Base-by-base conservation (phyloP, 2,797 vertebrate species). In the Erithacus rubecula region DNA sequence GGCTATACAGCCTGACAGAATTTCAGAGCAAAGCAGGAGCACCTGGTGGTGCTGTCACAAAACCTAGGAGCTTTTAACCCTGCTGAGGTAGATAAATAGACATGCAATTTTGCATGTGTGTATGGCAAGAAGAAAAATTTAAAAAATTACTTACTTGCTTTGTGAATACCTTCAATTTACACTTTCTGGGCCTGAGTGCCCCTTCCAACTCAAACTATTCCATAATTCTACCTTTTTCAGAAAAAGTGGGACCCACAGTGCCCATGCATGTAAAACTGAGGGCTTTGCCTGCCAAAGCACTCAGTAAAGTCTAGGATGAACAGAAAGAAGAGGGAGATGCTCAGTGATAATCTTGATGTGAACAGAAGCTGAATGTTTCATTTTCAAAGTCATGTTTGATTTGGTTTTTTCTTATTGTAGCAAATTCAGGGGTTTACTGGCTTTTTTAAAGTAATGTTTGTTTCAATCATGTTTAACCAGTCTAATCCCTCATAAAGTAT, bases 21-120 rank as follows among this genome's bases (percentile, higher is more conserved):
- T 44, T 97, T 56, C 19, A 60, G 20, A 80, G 80, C 37, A 96
- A 75, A 80, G 71, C 95, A n/a, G 97, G 96, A 94, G 94, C 79
- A 12, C 95, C 96, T 9, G 94, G 95, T 81, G 97, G 95, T 27
- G 27, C 59, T 41, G 64, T 49, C 10, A 64, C 67, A 94, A 52
- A 96, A 96, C 21, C 83, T 96, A 32, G 83, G 96, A 79, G 88
- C 15, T 72, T 27, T 34, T 43, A 44, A 37, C 4, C 12, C 11
- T 26, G 11, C 13, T 29, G 29, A 75, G 11, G 37, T 1, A 60
- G 44, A 32, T 7, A n/a, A 53, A 68, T 13, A 85, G 27, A 34
- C 15, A 11, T n/a, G 10, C 5, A n/a, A 22, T 56, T 82, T 71
- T 85, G 8, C 19, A n/a, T 23, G 12, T 3, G 6, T n/a, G 18